Percentiles rank a stretch among this genome's conserved stretches.
These are phyloP conservation scores for Bellardia bayeri DNA, from an alignment of 2,888 invertebrate genomes.

Conservation along the genomic window DNA sequence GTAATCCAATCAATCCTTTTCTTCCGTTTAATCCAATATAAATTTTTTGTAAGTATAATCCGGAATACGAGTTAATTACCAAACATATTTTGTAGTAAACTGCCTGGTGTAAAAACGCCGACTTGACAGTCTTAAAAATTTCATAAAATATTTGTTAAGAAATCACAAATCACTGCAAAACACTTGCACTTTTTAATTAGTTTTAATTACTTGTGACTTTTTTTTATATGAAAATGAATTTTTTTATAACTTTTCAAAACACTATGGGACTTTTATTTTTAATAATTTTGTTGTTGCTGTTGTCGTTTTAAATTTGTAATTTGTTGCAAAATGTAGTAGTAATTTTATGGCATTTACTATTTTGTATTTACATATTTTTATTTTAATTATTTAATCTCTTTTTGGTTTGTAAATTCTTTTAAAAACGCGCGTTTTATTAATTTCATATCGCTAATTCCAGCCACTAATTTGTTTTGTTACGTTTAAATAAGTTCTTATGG, in stretches of 20 bases:
- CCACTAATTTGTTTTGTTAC: slow-evolving; percentile 27
- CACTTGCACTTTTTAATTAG: not conserved
- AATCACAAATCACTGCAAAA: not conserved
- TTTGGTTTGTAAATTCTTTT: slow-evolving; percentile 2
- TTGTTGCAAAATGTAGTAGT: not conserved
- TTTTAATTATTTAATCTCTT: slow-evolving; percentile 1
- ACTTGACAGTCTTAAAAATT: not conserved
- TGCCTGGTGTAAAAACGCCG: slow-evolving; percentile 6
- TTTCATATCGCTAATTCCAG: slow-evolving; percentile 21
- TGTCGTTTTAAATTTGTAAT: not conserved
- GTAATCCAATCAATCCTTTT: too few relatives aligned
- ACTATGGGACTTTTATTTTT: not conserved
- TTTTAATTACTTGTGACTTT: not conserved
- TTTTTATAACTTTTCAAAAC: not conserved
- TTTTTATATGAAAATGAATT: not conserved
- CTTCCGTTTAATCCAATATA: not conserved
- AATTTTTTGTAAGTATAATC: not conserved
- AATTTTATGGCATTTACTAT: not conserved
- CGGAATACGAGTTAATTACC: slow-evolving; percentile 28
- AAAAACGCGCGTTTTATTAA: slow-evolving; percentile 28
- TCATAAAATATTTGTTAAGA: not conserved
- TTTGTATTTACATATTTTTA: slow-evolving; percentile 8
- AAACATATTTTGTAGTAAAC: slow-evolving; percentile 46
- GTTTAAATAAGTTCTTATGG: not conserved
- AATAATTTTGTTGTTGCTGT: not conserved